These are phyloP conservation scores for Chondrosia reniformis DNA, from an alignment of 37 sponge, comb jelly and placozoan species.

Conservation along the genomic window DNA sequence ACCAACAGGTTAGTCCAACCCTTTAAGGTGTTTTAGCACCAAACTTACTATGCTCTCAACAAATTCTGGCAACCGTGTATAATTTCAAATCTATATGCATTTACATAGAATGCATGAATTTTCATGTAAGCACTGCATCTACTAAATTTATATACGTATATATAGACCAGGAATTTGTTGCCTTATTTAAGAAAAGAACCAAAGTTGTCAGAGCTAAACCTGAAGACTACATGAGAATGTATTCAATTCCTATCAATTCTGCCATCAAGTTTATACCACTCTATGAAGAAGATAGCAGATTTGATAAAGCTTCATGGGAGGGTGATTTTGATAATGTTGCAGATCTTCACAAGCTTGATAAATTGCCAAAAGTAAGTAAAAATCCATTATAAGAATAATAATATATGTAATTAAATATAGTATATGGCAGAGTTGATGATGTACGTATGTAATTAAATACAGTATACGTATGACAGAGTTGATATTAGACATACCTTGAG, in stretches of 20 bases:
- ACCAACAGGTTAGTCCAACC: slow-evolving; percentile 20
- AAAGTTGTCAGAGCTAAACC: slow-evolving; percentile 5
- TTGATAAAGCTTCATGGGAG: not conserved
- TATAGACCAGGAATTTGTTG: slow-evolving; percentile 2
- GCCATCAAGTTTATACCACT: slow-evolving; percentile 20
- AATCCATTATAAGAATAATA: too few relatives aligned
- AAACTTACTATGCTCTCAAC: not conserved
- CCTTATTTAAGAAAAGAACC: slow-evolving; percentile 11
- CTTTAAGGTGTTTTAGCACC: not conserved
- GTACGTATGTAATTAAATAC: too few relatives aligned
- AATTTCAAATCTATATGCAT: too few relatives aligned
- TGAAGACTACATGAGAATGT: not conserved
- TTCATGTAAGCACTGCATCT: too few relatives aligned
- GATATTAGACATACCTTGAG: too few relatives aligned
- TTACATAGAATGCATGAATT: too few relatives aligned
- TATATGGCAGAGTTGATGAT: too few relatives aligned
- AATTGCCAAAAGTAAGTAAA: not conserved
- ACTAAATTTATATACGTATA: not conserved
- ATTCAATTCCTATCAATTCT: slow-evolving; percentile 10
- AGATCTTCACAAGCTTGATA: not conserved
- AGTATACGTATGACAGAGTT: too few relatives aligned
- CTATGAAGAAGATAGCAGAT: not conserved
- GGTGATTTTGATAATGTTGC: slow-evolving; percentile 12
- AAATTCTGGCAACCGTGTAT: too few relatives aligned
- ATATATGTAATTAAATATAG: too few relatives aligned